Evolutionary conservation across 1,140 invertebrate genomes (phyloP).

Genomic region (Laupala kohalensis): DNA sequence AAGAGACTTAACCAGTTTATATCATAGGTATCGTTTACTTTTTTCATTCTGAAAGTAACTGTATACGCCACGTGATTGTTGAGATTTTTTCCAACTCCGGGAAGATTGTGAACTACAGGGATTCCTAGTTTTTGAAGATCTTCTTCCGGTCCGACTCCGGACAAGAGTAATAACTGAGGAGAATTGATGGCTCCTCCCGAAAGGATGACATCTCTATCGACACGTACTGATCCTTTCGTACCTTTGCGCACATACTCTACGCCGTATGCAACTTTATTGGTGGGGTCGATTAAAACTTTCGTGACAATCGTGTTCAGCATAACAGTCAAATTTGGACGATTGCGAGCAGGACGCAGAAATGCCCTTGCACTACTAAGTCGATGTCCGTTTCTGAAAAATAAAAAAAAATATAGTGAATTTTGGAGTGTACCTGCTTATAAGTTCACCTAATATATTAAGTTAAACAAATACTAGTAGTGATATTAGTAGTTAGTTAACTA

Average conservation of each 20-base stretch:
- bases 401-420: not conserved
- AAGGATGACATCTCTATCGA: constrained; percentile 42
- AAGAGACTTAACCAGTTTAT: constrained; percentile 44
- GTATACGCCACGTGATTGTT: constrained; percentile 56
- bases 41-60: constrained; percentile 26
- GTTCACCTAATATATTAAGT: no score
- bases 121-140: constrained; percentile 35
- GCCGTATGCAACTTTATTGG: constrained; percentile 22
- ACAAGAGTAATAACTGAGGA: constrained; percentile 51
- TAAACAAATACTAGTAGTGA: no score
- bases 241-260: constrained; percentile 34
- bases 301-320: constrained; percentile 48
- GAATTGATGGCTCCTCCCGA: constrained; percentile 47
- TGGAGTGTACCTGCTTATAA: no score
- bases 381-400: constrained; percentile 36
- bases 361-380: constrained; percentile 48
- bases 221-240: constrained; percentile 14
- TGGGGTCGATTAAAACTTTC: constrained; percentile 26
- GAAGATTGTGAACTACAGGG: constrained; percentile 41
- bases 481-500: no score
- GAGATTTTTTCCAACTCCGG: constrained; percentile 60
- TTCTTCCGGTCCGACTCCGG: constrained; percentile 52
- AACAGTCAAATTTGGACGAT: constrained; percentile 54
- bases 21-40: constrained; percentile 40
- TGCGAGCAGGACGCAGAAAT: constrained; percentile 42